Percentiles rank a stretch among this genome's conserved stretches.
These are phyloP conservation scores for Pangasius sanitwongsei DNA, from an alignment of 2,797 vertebrate species.

Conservation along the genomic window DNA sequence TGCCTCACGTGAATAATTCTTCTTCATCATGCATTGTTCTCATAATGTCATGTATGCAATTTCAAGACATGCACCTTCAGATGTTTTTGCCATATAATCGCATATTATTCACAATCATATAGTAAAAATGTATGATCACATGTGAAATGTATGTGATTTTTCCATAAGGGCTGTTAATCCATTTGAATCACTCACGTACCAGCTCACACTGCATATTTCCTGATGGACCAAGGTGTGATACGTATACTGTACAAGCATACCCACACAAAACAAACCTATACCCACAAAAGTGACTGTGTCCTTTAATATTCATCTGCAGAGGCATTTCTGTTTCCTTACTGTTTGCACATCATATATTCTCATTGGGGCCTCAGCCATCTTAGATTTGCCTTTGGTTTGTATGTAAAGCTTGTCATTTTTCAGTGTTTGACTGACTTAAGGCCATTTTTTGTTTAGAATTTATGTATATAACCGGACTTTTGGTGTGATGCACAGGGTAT, in stretches of 20 bases:
- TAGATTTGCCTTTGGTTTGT: not conserved
- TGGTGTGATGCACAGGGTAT: not conserved
- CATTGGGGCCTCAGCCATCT: not conserved
- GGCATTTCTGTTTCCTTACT: not conserved
- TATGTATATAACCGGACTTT: conserved; percentile 4
- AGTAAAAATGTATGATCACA: not conserved
- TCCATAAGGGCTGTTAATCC: not conserved
- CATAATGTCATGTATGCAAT: not conserved
- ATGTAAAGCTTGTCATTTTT: not conserved
- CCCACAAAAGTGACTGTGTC: too few species aligned
- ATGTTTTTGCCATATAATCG: not conserved
- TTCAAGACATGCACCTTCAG: not conserved
- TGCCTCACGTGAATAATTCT: not conserved
- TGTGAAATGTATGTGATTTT: not conserved
- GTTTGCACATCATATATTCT: not conserved
- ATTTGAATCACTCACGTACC: not conserved
- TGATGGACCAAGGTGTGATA: not conserved
- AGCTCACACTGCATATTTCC: not conserved
- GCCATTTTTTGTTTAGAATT: not conserved
- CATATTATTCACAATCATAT: not conserved
- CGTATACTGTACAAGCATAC: not conserved
- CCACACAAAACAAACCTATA: not conserved
- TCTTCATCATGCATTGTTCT: not conserved
- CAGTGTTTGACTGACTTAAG: not conserved
- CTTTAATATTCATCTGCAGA: not conserved